These are phyloP conservation scores for Desmophyllum pertusum DNA, from an alignment of 92 coral and sea anemone species.

Conservation along the genomic window DNA sequence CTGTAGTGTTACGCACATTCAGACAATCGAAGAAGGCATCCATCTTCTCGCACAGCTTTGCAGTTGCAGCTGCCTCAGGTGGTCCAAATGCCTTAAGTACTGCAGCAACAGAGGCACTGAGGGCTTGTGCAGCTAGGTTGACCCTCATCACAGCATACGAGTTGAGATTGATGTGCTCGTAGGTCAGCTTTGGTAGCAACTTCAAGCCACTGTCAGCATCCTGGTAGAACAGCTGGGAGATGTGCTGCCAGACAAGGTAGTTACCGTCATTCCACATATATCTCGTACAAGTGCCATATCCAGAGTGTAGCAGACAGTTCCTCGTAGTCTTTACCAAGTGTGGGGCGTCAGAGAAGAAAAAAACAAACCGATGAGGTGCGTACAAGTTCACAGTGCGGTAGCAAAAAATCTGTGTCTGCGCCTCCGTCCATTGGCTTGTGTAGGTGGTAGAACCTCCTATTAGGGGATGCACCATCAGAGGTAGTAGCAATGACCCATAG, in stretches of 20 bases:
- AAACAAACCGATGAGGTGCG: too few relatives aligned
- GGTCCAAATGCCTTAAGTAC: conserved; percentile 64
- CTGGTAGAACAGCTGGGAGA: conserved; percentile 51
- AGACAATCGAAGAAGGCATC: conserved; percentile 67
- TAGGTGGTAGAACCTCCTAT: conserved; percentile 23
- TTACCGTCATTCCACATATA: conserved; percentile 65
- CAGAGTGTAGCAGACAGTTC: conserved; percentile 52
- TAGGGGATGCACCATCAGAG: conserved; percentile 59
- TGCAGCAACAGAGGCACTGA: conserved; percentile 63
- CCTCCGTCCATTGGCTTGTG: conserved; percentile 44
- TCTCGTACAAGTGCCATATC: conserved; percentile 48
- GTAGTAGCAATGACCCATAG: conserved; percentile 56
- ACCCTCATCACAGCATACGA: conserved; percentile 62
- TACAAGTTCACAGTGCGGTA: conserved; percentile 33
- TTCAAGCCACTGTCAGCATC: conserved; percentile 54
- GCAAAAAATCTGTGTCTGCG: conserved; percentile 41
- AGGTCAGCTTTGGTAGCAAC: conserved; percentile 64
- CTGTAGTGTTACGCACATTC: conserved; percentile 56
- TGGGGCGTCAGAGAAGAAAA: too few relatives aligned
- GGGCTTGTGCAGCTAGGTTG: conserved; percentile 66
- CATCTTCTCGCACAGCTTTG: conserved; percentile 61
- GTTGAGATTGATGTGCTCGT: conserved; percentile 60
- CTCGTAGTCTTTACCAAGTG: conserved; percentile 45
- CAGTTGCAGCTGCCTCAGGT: conserved; percentile 60
- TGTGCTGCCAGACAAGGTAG: conserved; percentile 64